phyloP scores from a whole-genome alignment of 2,113 vertebrate species.

The Oreochromis niloticus region DNA sequence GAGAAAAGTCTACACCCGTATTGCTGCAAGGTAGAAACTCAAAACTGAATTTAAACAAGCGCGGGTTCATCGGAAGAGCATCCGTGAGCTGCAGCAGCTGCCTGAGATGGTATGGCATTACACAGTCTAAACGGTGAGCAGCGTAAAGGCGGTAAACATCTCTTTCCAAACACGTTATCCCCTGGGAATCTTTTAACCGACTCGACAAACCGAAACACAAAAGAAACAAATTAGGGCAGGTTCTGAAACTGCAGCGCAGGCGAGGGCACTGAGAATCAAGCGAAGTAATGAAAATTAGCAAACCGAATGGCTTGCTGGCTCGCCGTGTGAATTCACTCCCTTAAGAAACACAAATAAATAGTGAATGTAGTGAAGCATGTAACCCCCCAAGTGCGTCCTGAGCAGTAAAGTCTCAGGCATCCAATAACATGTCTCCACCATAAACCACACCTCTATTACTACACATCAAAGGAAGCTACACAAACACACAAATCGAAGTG shows the following conservation, averaged over 20 bases:
- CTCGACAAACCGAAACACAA: slow-evolving; percentile 2
- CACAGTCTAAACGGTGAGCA: not conserved
- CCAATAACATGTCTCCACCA: slow-evolving; percentile 6
- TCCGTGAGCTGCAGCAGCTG: not conserved
- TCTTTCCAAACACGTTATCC: not conserved
- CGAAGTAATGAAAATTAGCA: not conserved
- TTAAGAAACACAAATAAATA: slow-evolving; percentile 24
- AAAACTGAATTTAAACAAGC: not conserved
- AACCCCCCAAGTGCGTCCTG: not conserved
- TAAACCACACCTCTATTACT: slow-evolving; percentile 11
- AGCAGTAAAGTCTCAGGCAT: slow-evolving; percentile 1
- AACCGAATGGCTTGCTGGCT: not conserved
- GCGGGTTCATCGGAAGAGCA: not conserved
- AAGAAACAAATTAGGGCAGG: slow-evolving; percentile 6
- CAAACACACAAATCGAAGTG: not conserved
- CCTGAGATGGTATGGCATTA: not conserved
- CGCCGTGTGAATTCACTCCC: not conserved
- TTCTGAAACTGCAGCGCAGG: not conserved
- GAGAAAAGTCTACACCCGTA: not conserved
- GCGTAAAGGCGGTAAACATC: not conserved
- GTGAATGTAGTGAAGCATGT: not conserved
- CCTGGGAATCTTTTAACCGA: not conserved
- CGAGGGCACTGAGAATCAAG: not conserved
- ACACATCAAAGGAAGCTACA: slow-evolving; percentile 15
- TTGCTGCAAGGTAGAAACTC: not conserved